phyloP scores from a whole-genome alignment of 2,888 invertebrate species.

The Syritta pipiens region DNA sequence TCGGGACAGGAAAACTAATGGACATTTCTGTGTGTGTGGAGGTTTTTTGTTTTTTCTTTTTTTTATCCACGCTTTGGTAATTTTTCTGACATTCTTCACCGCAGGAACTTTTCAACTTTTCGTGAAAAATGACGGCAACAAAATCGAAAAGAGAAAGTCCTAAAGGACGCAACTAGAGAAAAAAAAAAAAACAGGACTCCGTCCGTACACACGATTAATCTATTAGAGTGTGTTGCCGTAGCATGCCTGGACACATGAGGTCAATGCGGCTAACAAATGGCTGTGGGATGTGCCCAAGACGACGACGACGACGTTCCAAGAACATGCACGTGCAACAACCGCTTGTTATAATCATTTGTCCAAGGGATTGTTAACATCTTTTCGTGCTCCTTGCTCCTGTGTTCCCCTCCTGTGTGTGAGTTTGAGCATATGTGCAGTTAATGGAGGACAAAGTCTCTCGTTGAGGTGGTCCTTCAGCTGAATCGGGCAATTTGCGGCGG shows the following conservation, averaged over 20 bases:
- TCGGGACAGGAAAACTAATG: slow-evolving; percentile 64
- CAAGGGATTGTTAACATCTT: slow-evolving; percentile 54
- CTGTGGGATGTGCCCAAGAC: slow-evolving; percentile 52
- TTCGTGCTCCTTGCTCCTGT: no score
- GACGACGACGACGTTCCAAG: slow-evolving; percentile 37
- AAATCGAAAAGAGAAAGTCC: neutral
- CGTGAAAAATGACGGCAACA: slow-evolving; percentile 36
- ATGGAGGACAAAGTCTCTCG: neutral
- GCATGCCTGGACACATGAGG: slow-evolving; percentile 60
- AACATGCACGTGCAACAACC: slow-evolving; percentile 62
- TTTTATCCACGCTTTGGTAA: slow-evolving; percentile 28
- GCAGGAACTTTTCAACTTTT: slow-evolving; percentile 61
- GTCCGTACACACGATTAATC: slow-evolving; percentile 55
- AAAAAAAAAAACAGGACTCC: no score
- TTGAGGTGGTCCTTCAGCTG: neutral
- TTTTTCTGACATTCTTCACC: slow-evolving; percentile 56
- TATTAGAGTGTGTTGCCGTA: slow-evolving; percentile 46
- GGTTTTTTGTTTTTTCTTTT: slow-evolving; percentile 13
- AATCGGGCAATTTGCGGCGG: slow-evolving; percentile 39
- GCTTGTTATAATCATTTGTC: slow-evolving; percentile 63
- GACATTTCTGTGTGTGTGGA: slow-evolving; percentile 6
- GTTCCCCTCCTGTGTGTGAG: slow-evolving; percentile 14
- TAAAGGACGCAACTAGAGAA: slow-evolving; percentile 18
- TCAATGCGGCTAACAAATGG: slow-evolving; percentile 61
- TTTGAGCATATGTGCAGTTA: slow-evolving; percentile 31